Conservation (phyloP, 2,888 invertebrate species). For the Melieria omissa region DNA sequence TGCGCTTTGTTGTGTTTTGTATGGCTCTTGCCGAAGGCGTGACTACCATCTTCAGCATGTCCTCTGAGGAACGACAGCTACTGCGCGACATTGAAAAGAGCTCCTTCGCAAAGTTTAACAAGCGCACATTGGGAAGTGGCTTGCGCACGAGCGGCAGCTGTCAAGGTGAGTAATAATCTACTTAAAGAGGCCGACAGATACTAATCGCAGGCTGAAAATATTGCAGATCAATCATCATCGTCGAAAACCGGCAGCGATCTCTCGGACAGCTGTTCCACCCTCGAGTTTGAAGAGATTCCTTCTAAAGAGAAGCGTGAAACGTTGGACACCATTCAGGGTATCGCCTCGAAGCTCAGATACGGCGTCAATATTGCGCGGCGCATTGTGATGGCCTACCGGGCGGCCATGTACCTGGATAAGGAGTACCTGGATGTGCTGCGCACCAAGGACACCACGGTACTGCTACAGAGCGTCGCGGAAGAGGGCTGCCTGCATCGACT, state of each 20-base stretch:
- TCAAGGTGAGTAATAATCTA: background rate
- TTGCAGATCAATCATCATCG: constrained; percentile 37
- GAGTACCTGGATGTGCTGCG: constrained; percentile 70
- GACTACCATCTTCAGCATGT: constrained; percentile 70
- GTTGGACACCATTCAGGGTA: constrained; percentile 66
- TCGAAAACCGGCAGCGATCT: constrained; percentile 49
- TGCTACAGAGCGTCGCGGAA: constrained; percentile 70
- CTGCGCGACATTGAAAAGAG: constrained; percentile 66
- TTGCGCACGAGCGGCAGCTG: constrained; percentile 13
- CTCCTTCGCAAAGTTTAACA: constrained; percentile 64
- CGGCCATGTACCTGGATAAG: constrained; percentile 70
- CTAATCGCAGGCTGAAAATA: no score
- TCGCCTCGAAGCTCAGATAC: constrained; percentile 69
- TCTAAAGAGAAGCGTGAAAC: constrained; percentile 64
- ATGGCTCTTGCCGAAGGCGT: constrained; percentile 73
- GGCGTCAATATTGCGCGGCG: constrained; percentile 70
- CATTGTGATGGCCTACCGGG: constrained; percentile 70
- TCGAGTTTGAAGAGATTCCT: constrained; percentile 65
- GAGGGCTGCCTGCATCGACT: constrained; percentile 70
- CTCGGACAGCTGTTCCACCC: constrained; percentile 58
- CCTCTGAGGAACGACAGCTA: constrained; percentile 73
- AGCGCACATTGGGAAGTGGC: constrained; percentile 56
- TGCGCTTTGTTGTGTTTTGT: constrained; percentile 72
- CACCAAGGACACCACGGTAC: constrained; percentile 68
- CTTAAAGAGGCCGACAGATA: no score